Conservation (phyloP, 2,888 invertebrate genomes). For the Liodrosophila aerea region DNA sequence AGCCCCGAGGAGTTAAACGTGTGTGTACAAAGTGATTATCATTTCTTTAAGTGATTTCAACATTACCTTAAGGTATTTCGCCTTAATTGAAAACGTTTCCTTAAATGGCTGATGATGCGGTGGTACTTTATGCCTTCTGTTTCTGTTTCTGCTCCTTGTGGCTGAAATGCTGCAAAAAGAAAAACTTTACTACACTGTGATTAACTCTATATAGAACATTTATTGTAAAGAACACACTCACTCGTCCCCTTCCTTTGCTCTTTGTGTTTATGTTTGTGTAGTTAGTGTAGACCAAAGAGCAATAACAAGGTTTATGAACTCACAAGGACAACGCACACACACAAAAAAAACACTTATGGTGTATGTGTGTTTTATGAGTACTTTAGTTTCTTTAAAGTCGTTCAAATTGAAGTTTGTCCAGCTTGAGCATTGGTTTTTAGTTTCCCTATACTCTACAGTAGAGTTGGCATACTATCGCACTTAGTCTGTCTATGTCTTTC, state of each 20-base stretch:
- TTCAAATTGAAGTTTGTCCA: too few relatives aligned
- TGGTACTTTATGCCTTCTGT: conserved; percentile 20
- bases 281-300: not conserved
- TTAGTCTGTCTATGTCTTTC: too few relatives aligned
- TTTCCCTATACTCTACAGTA: too few relatives aligned
- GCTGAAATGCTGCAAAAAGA: conserved; percentile 53
- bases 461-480: too few relatives aligned
- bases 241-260: not conserved
- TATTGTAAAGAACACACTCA: conserved; percentile 40
- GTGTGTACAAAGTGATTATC: conserved; percentile 75
- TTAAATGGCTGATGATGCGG: conserved; percentile 57
- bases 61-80: conserved; percentile 71
- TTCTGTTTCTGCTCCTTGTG: conserved; percentile 32
- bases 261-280: conserved; percentile 6
- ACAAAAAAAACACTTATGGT: not conserved
- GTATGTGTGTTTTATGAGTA: not conserved
- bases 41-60: conserved; percentile 78
- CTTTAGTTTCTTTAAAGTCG: conserved; percentile 1
- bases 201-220: conserved; percentile 51
- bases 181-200: conserved; percentile 40
- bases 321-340: conserved; percentile 16
- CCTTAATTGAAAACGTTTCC: conserved; percentile 70
- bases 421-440: too few relatives aligned
- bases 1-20: conserved; percentile 68
- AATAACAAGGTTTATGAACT: conserved; percentile 10